phyloP scores from a whole-genome alignment of 2,888 invertebrate species.

The Athripsodes cinereus region DNA sequence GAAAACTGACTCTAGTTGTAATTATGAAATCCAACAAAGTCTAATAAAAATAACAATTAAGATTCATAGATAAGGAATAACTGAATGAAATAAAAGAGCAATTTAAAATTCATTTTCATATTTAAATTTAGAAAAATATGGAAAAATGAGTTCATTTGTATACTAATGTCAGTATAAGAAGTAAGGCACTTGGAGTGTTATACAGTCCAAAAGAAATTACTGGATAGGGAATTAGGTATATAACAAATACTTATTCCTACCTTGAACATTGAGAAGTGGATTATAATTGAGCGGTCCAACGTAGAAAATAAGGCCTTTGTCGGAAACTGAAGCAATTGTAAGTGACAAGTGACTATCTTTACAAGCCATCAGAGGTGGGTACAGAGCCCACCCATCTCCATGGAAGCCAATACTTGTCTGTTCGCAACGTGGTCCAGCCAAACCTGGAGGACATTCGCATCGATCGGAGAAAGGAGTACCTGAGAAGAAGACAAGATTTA shows the following conservation, averaged over 20 bases:
- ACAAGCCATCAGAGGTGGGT: constrained; percentile 81
- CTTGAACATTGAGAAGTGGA: constrained; percentile 58
- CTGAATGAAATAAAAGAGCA: no score
- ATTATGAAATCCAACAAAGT: not conserved
- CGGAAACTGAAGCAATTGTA: constrained; percentile 69
- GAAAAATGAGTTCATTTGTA: no score
- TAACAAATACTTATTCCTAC: constrained; percentile 37
- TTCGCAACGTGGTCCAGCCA: constrained; percentile 86
- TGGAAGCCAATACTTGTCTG: constrained; percentile 80
- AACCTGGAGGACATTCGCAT: constrained; percentile 77
- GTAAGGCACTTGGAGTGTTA: no score
- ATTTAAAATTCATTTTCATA: no score
- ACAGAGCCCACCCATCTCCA: constrained; percentile 91
- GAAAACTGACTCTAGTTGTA: not conserved
- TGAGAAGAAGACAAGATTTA: constrained; percentile 17
- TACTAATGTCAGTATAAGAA: no score
- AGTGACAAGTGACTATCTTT: constrained; percentile 75
- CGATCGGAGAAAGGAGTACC: constrained; percentile 55
- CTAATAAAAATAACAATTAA: no score
- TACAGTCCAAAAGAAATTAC: no score
- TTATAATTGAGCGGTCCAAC: constrained; percentile 73
- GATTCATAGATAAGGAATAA: no score
- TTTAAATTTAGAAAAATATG: no score
- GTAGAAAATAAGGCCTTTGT: constrained; percentile 84
- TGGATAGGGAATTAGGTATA: not conserved